phyloP scores from a whole-genome alignment of 1,140 invertebrate species.

The Leptinotarsa lineolata region DNA sequence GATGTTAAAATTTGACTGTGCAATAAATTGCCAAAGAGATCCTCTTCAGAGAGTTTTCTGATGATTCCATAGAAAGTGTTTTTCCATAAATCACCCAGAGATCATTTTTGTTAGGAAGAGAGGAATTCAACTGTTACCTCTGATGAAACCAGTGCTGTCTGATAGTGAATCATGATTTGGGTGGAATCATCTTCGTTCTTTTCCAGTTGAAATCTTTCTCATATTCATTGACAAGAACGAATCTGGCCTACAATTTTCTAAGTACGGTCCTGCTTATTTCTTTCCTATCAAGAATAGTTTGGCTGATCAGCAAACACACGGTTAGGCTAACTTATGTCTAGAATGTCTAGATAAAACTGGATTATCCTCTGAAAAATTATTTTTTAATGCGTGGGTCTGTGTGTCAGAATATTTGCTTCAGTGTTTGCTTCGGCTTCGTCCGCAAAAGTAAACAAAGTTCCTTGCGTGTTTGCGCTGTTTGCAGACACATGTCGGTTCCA shows the following conservation, averaged over 20 bases:
- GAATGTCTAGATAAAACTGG: background rate
- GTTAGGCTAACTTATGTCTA: background rate
- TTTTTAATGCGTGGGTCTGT: background rate
- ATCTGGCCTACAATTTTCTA: background rate
- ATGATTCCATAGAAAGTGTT: no score
- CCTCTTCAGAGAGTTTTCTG: no score
- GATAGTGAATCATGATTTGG: no score
- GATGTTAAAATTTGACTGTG: no score
- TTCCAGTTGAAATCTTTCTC: no score
- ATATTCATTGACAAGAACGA: no score
- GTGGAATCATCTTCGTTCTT: no score
- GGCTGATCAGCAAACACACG: slow-evolving; percentile 1
- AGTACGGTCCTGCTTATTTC: background rate
- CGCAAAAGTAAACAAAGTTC: background rate
- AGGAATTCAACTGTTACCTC: no score
- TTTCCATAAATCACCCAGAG: no score
- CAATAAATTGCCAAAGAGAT: no score
- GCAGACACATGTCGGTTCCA: background rate
- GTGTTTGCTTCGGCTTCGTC: background rate
- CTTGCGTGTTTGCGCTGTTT: background rate
- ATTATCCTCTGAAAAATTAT: background rate
- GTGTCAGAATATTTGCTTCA: background rate
- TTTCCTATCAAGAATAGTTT: background rate
- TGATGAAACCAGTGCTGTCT: no score
- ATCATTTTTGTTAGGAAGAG: no score